These are phyloP conservation scores for Arrhopalites spinosus DNA, from an alignment of 2,888 invertebrate genomes.

Conservation along the genomic window DNA sequence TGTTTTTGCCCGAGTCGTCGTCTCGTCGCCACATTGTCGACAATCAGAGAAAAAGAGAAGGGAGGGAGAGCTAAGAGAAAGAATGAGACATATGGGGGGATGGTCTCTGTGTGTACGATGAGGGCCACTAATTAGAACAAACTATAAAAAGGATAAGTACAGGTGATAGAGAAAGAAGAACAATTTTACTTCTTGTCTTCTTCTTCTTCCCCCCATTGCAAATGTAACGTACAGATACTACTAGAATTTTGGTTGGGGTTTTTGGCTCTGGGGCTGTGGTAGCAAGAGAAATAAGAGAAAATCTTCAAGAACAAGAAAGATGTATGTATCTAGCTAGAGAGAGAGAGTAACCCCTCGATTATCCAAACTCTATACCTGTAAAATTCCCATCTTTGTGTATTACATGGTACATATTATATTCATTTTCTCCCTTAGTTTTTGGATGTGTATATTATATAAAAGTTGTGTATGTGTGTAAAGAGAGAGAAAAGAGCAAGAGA, in stretches of 20 bases:
- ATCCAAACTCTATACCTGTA: too few species aligned
- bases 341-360: not conserved
- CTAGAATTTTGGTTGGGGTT: too few species aligned
- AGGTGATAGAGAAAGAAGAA: conserved; percentile 23
- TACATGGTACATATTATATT: not conserved
- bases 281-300: not conserved
- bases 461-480: conserved; percentile 8
- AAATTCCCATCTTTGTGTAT: not conserved
- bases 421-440: not conserved
- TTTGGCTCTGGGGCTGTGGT: not conserved
- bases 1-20: conserved; percentile 16
- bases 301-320: not conserved
- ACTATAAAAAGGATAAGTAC: conserved; percentile 30
- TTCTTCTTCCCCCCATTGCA: not conserved
- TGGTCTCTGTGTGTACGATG: conserved; percentile 26
- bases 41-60: not conserved
- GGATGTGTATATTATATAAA: too few species aligned
- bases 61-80: conserved; percentile 17
- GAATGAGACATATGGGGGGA: conserved; percentile 11
- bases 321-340: too few species aligned
- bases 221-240: not conserved
- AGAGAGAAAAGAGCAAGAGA: conserved; percentile 31
- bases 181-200: not conserved
- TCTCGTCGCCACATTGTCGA: not conserved
- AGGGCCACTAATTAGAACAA: conserved; percentile 39